Conservation (phyloP, 1,140 invertebrate species). For the Euwallacea similis region DNA sequence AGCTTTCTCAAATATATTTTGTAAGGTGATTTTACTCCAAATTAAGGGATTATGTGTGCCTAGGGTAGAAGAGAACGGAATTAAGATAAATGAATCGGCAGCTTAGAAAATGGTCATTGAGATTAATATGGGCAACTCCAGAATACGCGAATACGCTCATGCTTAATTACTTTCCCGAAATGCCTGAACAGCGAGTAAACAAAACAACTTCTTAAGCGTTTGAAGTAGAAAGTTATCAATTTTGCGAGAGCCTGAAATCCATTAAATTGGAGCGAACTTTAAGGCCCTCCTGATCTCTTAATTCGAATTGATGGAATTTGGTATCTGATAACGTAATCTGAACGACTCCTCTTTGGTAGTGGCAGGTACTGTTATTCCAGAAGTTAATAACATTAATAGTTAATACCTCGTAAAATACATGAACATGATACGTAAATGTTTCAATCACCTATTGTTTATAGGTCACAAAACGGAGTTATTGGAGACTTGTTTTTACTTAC, state of each 20-base stretch:
- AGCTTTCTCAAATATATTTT: neutral
- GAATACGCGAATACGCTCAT: neutral
- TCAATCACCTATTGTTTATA: too few species aligned
- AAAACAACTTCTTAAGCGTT: neutral
- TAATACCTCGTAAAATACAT: too few species aligned
- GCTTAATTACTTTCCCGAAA: slow-evolving; percentile 4
- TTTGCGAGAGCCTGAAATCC: neutral
- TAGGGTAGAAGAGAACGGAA: neutral
- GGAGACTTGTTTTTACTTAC: too few species aligned
- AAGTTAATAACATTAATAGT: too few species aligned
- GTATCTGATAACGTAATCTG: too few species aligned
- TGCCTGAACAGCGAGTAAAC: neutral
- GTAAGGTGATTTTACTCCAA: slow-evolving; percentile 5
- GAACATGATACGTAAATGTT: too few species aligned
- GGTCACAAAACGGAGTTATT: too few species aligned
- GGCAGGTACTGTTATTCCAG: too few species aligned
- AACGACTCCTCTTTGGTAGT: too few species aligned
- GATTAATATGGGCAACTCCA: neutral
- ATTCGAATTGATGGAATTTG: too few species aligned
- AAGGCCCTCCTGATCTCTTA: too few species aligned
- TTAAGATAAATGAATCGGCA: slow-evolving; percentile 11
- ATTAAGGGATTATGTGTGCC: slow-evolving; percentile 2
- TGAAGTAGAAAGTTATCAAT: neutral
- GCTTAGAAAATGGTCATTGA: neutral
- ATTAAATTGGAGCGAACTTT: too few species aligned